Base-by-base conservation (phyloP, 2,888 invertebrate species). In the Drosophila borborema region DNA sequence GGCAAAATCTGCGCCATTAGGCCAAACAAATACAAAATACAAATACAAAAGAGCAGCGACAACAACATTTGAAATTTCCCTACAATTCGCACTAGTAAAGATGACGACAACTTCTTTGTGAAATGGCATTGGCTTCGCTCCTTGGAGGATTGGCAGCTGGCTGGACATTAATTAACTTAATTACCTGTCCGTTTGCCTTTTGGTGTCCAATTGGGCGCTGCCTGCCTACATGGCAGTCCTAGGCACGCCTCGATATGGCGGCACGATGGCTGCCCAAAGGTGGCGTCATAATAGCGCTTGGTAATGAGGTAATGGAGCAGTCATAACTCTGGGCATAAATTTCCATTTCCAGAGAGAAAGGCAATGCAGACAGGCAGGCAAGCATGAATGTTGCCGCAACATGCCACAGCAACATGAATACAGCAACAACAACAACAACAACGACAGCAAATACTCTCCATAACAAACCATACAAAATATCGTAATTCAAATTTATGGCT, bases 401-500 rank as follows among this genome's bases (percentile, higher is more conserved):
- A 78, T 77, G 54, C 45, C 65, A 41, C 41, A 36, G 80, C 81
- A 81, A 77, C 77, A 76, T 79, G 38, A 31, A 10, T 41, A 48
- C 34, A 48, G 10, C 28, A 67, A 28, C 58, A 48, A 10, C 28
- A 61, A 23, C 53, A 43, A 38, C 41, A 55, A 7, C 56, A 40
- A 31, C 46, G 41, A n/a, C 45, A 31, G 28, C 28, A 18, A 23
- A 58, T 36, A 43, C 18, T 16, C 45, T 36, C 23, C 31, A 43
- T 43, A 63, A 36, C 63, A 48, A 36, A 38, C 43, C 61, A 43
- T 31, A 68, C 64, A 81, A 61, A 61, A 78, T 63, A 75, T 69
- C 68, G 65, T 73, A 73, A 80, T 82, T 71, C 48, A 67, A 79
- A 79, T 80, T 76, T 73, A 81, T 75, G 61, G 81, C 61, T 60